Conservation (phyloP, 64 coral and sea anemone genomes). For the Astreopora myriophthalma region DNA sequence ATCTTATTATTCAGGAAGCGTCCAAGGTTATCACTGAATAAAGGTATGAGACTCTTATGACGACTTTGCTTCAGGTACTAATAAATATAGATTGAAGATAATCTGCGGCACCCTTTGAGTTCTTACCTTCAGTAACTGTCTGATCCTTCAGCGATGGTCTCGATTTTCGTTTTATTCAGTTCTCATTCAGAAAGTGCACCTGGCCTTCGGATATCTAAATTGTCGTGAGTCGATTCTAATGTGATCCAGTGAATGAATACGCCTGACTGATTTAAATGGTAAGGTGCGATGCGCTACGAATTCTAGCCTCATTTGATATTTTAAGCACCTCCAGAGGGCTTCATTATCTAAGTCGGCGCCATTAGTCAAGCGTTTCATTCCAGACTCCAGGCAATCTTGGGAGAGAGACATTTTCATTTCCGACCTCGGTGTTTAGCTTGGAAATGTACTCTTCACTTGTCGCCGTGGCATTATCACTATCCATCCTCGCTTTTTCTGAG, state of each 20-base stretch:
- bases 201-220: background rate
- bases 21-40: background rate
- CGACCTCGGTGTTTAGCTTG: background rate
- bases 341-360: slow-evolving; percentile 34
- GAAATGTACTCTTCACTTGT: slow-evolving; percentile 16
- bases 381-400: background rate
- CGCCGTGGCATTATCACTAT: background rate
- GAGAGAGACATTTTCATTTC: background rate
- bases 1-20: slow-evolving; percentile 33
- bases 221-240: background rate
- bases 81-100: slow-evolving; percentile 24
- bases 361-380: slow-evolving; percentile 16
- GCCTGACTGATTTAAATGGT: slow-evolving; percentile 11
- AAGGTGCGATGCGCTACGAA: background rate
- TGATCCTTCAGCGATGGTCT: background rate
- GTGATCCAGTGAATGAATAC: background rate
- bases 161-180: background rate
- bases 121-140: background rate
- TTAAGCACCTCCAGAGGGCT: slow-evolving; percentile 30
- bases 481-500: background rate
- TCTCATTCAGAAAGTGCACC: background rate
- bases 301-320: slow-evolving; percentile 27
- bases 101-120: slow-evolving; percentile 43
- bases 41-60: slow-evolving; percentile 26
- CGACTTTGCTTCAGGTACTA: slow-evolving; percentile 17